Conservation (phyloP, 2,113 vertebrate species). For the Herpailurus yagouaroundi region DNA sequence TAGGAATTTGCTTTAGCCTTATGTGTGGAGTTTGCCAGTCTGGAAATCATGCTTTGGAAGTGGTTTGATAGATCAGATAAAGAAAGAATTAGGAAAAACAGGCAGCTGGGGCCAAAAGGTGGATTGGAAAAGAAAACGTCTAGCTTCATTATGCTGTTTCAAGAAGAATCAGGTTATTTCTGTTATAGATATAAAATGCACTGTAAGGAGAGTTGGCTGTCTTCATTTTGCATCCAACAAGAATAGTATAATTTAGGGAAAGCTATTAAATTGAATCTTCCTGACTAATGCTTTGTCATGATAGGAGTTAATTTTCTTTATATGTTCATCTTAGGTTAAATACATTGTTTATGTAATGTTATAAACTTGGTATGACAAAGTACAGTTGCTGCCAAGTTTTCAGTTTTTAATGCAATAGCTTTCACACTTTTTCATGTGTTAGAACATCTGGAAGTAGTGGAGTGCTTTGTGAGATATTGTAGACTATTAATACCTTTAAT, state of each 20-base stretch:
- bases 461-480: constrained; percentile 26
- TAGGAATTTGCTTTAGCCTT: not conserved
- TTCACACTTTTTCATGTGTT: not conserved
- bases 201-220: not conserved
- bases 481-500: constrained; percentile 17
- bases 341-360: not conserved
- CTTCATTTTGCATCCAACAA: not conserved
- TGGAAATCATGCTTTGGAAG: constrained; percentile 25
- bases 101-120: not conserved
- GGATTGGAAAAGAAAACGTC: not conserved
- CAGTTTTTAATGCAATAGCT: not conserved
- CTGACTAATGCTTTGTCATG: not conserved
- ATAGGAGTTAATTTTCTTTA: constrained; percentile 8
- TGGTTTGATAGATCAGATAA: not conserved
- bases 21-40: not conserved
- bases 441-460: not conserved
- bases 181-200: not conserved
- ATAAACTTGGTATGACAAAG: not conserved
- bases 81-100: constrained; percentile 27
- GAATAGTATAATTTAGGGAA: not conserved
- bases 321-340: not conserved
- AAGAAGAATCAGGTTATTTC: not conserved
- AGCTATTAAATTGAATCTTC: not conserved
- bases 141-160: not conserved
- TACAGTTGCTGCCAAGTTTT: not conserved